Conservation (phyloP, 2,888 invertebrate species). For the Sycophila texana region DNA sequence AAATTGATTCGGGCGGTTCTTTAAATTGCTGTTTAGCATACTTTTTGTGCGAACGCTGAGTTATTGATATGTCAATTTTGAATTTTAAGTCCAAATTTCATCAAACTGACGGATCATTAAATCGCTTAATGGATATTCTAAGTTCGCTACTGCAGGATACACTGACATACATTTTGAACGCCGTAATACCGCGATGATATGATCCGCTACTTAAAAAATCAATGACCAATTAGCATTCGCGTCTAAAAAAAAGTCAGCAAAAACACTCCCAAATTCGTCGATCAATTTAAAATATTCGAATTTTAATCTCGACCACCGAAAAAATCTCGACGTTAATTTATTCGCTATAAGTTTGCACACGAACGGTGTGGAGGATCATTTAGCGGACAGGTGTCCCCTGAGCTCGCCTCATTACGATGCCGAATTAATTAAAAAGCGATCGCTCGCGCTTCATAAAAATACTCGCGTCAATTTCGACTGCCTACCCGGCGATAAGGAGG, state of each 20-base stretch:
- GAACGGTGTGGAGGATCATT: slow-evolving; percentile 28
- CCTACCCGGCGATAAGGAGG: neutral
- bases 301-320: neutral
- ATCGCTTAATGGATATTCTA: too few species aligned
- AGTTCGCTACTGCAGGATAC: too few species aligned
- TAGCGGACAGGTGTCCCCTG: slow-evolving; percentile 14
- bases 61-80: too few species aligned
- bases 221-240: slow-evolving; percentile 14
- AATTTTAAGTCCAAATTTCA: too few species aligned
- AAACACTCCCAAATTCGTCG: neutral
- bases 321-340: slow-evolving; percentile 31
- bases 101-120: too few species aligned
- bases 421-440: slow-evolving; percentile 40
- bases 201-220: neutral
- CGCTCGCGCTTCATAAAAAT: neutral
- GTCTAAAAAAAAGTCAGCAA: neutral
- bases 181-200: too few species aligned
- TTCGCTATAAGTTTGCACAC: neutral
- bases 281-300: neutral
- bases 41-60: too few species aligned
- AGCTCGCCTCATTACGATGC: neutral
- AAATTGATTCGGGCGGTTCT: too few species aligned
- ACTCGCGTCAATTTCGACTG: neutral
- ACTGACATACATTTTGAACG: neutral
- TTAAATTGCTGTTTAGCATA: too few species aligned